Evolutionary conservation across 2,797 vertebrate species (phyloP), one percentile per base, ranked within the genome.

Genomic region (Chelmon rostratus): DNA sequence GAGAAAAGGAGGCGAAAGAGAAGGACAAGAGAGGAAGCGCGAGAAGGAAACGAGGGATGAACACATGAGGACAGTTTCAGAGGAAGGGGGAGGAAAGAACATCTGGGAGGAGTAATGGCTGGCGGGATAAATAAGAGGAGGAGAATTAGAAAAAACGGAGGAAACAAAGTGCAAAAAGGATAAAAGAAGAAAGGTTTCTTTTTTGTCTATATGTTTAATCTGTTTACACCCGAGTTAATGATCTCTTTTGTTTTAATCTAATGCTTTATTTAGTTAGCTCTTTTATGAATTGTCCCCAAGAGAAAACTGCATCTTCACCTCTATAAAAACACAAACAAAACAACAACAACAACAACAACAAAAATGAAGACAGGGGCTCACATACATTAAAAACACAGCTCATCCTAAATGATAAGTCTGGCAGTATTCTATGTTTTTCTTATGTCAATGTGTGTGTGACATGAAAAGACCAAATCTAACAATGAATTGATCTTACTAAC

Each of bases 21-120:
- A 19, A 33, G 91, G 61, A 78, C 91, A 89, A 91, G 61, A 42
- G 11, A 33, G 58, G n/a, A 21, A 8, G 16, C 35, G 40, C 25
- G 44, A 37, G 37, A 66, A 68, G 56, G 44, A 54, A 59, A 59
- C 5, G 52, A 62, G 28, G 52, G 64, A 78, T 56, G 56, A 76
- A 42, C 35, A 37, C 74, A 65, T 73, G 31, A 81, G 54, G 50
- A 69, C 63, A 61, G 23, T 62, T 56, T 71, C 67, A 75, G 44
- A 59, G 46, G 61, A 68, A 65, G 58, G 49, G 49, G 61, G 50
- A 79, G 46, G 47, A 67, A 47, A n/a, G 31, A 52, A 57, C 54
- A 73, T 61, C 33, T 38, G 64, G 12, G 31, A 35, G 46, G 31
- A 64, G 58, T 0, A 25, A 67, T 42, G 40, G 42, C 49, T 75